Evolutionary conservation across 2,797 vertebrate species (phyloP).

Genomic region (Brachyalestes nurse): DNA sequence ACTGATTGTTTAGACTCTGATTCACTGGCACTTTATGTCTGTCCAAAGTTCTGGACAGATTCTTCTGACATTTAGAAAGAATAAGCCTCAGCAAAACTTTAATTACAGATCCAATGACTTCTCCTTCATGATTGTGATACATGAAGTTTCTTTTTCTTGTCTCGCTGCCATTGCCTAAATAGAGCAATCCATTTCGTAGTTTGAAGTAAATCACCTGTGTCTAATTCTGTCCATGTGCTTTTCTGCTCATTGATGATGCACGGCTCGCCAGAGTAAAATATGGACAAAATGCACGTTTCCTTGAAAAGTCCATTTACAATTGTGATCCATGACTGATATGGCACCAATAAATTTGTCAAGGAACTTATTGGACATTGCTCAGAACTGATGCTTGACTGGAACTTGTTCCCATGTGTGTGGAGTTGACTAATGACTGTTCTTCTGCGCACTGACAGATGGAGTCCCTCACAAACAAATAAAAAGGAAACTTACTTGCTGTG

Average conservation of each 20-base stretch:
- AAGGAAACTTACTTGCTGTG: conserved; percentile 31
- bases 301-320: conserved; percentile 12
- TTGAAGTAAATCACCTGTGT: conserved; percentile 14
- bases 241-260: conserved; percentile 20
- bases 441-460: conserved; percentile 48
- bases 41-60: background rate
- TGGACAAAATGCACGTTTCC: conserved; percentile 23
- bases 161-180: background rate
- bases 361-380: conserved; percentile 36
- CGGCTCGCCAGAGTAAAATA: conserved; percentile 11
- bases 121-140: background rate
- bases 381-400: conserved; percentile 41
- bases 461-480: conserved; percentile 44
- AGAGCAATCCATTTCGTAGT: conserved; percentile 8
- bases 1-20: background rate
- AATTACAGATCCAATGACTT: background rate
- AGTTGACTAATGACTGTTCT: conserved; percentile 51
- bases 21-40: background rate
- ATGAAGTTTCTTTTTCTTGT: conserved; percentile 18
- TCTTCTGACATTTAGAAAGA: background rate
- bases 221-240: background rate
- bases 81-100: background rate
- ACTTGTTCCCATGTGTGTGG: conserved; percentile 45
- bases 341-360: conserved; percentile 42
- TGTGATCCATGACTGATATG: conserved; percentile 34